Evolutionary conservation across 2,888 invertebrate genomes (phyloP).

Genomic region (Leucozona laternaria): DNA sequence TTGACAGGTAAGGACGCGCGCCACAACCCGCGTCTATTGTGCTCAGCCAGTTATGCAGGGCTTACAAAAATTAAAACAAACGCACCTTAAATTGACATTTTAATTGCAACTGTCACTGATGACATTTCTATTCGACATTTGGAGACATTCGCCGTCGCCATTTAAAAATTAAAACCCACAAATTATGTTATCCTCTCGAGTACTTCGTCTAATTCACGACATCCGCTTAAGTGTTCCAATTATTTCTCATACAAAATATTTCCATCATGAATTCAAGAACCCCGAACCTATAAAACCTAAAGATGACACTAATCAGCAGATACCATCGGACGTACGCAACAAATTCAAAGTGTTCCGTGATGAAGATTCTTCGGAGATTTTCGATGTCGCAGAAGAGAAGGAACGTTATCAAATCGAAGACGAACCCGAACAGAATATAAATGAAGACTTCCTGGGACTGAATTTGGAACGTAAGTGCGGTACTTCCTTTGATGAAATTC

Average conservation of each 20-base stretch:
- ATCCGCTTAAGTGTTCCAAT: conserved; percentile 78
- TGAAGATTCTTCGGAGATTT: conserved; percentile 88
- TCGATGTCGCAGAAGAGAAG: conserved; percentile 89
- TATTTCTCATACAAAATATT: conserved; percentile 76
- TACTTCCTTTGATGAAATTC: conserved; percentile 81
- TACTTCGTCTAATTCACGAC: conserved; percentile 79
- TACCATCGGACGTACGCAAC: conserved; percentile 84
- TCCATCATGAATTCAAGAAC: conserved; percentile 81
- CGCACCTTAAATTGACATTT: neutral
- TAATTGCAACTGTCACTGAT: neutral
- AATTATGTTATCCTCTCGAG: conserved; percentile 78
- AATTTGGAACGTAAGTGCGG: conserved; percentile 85
- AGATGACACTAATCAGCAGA: conserved; percentile 77
- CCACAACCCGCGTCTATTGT: too few species aligned
- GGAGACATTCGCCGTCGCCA: neutral
- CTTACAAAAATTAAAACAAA: neutral
- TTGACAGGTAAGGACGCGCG: too few species aligned
- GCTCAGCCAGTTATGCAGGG: too few species aligned
- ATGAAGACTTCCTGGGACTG: conserved; percentile 83
- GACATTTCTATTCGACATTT: conserved; percentile 15
- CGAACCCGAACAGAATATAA: conserved; percentile 80
- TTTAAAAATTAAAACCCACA: conserved; percentile 53
- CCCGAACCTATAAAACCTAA: conserved; percentile 74
- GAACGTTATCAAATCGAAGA: conserved; percentile 78
- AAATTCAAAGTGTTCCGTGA: conserved; percentile 90